These are phyloP conservation scores for Lasioglossum figueresi DNA, from an alignment of 2,888 invertebrate species.

Conservation along the genomic window DNA sequence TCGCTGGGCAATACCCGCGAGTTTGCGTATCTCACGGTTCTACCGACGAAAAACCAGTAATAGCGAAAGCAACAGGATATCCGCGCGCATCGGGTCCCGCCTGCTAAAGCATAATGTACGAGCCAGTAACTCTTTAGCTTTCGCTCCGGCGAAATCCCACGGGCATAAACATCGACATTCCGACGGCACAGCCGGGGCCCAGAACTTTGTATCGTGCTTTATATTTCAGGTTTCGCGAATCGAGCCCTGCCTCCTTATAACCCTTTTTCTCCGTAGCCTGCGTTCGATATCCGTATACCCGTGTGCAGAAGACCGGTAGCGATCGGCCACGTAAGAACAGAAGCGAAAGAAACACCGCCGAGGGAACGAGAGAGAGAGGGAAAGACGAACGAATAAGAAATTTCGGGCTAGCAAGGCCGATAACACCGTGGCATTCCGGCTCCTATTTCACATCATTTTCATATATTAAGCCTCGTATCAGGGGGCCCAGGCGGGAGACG, in stretches of 20 bases:
- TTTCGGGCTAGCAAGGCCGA: constrained; percentile 63
- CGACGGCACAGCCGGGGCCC: constrained; percentile 5
- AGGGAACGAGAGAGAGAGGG: not conserved
- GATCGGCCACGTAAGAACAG: constrained; percentile 49
- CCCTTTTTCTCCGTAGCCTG: not conserved
- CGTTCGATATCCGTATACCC: constrained; percentile 52
- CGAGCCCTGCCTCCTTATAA: not conserved
- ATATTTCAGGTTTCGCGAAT: constrained; percentile 59
- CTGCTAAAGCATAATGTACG: constrained; percentile 59
- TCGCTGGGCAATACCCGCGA: constrained; percentile 38
- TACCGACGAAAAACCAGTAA: constrained; percentile 33
- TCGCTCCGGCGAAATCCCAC: constrained; percentile 54
- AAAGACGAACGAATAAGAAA: constrained; percentile 52
- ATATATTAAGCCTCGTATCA: constrained; percentile 79
- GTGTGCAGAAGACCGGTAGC: constrained; percentile 65
- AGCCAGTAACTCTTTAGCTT: constrained; percentile 51
- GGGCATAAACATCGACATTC: constrained; percentile 61
- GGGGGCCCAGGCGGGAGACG: constrained; percentile 69
- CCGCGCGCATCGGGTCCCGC: constrained; percentile 41
- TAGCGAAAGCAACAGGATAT: constrained; percentile 55
- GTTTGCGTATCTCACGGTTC: constrained; percentile 48
- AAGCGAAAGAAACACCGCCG: not conserved
- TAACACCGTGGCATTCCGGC: constrained; percentile 64
- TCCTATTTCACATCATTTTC: constrained; percentile 79
- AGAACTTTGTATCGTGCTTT: constrained; percentile 48